Conservation (phyloP, 2,113 vertebrate genomes). For the Passer domesticus region DNA sequence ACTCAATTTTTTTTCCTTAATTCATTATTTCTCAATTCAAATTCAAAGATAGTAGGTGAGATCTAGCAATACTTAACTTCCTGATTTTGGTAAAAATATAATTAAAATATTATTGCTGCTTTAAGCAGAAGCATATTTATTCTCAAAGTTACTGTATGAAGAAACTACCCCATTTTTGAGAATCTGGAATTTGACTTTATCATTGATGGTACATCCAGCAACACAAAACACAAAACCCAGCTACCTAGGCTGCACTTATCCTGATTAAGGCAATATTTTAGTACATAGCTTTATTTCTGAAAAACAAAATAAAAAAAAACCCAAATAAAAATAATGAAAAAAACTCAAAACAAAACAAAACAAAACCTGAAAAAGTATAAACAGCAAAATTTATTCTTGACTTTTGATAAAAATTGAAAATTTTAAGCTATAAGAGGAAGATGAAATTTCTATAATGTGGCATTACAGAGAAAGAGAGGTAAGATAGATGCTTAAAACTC, state of each 20-base stretch:
- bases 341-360: neutral
- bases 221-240: neutral
- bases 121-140: neutral
- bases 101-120: neutral
- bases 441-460: neutral
- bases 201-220: neutral
- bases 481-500: neutral
- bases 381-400: neutral
- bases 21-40: neutral
- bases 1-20: neutral
- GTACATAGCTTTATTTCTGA: neutral
- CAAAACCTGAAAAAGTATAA: neutral
- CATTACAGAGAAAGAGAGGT: neutral
- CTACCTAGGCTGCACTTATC: neutral
- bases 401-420: neutral
- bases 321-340: neutral
- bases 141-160: neutral
- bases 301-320: neutral
- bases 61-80: neutral
- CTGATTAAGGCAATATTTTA: neutral
- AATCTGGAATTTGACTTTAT: neutral
- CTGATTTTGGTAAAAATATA: neutral
- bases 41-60: neutral
- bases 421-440: neutral
- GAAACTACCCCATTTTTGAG: neutral